phyloP scores from a whole-genome alignment of 2,797 vertebrate genomes.

The Eulemur rubriventer region DNA sequence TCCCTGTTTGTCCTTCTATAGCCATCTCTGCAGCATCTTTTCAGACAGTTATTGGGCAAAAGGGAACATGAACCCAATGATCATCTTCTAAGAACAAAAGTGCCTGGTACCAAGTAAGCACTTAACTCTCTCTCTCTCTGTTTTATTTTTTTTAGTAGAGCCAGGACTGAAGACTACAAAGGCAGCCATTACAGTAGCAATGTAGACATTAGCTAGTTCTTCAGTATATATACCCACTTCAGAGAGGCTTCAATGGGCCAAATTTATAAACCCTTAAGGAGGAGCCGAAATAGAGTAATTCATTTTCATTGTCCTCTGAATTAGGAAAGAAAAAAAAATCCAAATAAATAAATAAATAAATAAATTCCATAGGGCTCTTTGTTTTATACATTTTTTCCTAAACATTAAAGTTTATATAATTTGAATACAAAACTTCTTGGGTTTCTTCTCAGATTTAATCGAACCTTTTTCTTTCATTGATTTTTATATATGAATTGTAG shows the following conservation, averaged over 20 bases:
- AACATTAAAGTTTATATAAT: background rate
- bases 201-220: background rate
- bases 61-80: constrained; percentile 75
- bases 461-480: background rate
- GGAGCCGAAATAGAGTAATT: background rate
- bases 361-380: background rate
- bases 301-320: background rate
- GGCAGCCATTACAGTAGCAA: background rate
- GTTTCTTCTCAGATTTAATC: background rate
- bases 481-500: background rate
- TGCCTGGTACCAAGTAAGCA: constrained; percentile 45
- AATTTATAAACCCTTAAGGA: background rate
- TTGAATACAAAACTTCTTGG: background rate
- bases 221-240: background rate
- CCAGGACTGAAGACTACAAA: background rate
- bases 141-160: constrained; percentile 30
- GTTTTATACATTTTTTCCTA: background rate
- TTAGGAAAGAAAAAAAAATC: background rate
- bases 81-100: constrained; percentile 57
- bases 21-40: constrained; percentile 49
- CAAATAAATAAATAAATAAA: no score
- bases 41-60: constrained; percentile 76
- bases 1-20: constrained; percentile 73
- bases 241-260: background rate
- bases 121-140: background rate